Evolutionary conservation across 2,797 vertebrate genomes (phyloP).

Genomic region (Sphaeramia orbicularis): DNA sequence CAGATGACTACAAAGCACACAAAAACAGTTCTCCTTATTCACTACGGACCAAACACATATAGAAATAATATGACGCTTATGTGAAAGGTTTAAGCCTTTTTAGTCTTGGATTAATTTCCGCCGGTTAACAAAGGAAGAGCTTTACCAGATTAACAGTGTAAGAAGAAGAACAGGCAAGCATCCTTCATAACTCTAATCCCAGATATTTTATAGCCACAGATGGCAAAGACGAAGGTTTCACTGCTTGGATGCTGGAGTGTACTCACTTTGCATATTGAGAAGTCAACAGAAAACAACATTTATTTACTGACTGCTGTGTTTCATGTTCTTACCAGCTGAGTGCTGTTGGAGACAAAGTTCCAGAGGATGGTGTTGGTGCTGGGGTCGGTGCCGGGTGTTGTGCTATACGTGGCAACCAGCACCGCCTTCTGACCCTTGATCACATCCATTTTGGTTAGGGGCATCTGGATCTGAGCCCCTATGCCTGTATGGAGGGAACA

Average conservation of each 20-base stretch:
- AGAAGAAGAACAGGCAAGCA: conserved; percentile 42
- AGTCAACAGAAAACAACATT: too few relatives aligned
- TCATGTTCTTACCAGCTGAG: conserved; percentile 64
- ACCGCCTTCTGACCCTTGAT: conserved; percentile 84
- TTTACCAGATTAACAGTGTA: conserved; percentile 62
- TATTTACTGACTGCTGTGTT: background rate
- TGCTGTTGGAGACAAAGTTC: conserved; percentile 65
- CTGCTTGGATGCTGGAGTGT: background rate
- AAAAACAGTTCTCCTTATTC: too few relatives aligned
- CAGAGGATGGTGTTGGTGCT: conserved; percentile 72
- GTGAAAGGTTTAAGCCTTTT: conserved; percentile 30
- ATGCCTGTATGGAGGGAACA: conserved; percentile 62
- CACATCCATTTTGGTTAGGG: conserved; percentile 70
- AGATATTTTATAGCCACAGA: conserved; percentile 41
- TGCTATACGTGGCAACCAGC: conserved; percentile 82
- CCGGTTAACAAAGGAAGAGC: conserved; percentile 53
- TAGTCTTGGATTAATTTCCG: conserved; percentile 58
- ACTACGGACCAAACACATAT: background rate
- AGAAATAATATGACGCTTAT: background rate
- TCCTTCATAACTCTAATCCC: conserved; percentile 52
- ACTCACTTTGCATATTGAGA: too few relatives aligned
- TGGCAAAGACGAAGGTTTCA: conserved; percentile 11
- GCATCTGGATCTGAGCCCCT: conserved; percentile 65
- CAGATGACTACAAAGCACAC: too few relatives aligned
- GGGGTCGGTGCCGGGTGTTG: background rate